Conservation (phyloP, 2,888 invertebrate genomes). For the Noctua comes region DNA sequence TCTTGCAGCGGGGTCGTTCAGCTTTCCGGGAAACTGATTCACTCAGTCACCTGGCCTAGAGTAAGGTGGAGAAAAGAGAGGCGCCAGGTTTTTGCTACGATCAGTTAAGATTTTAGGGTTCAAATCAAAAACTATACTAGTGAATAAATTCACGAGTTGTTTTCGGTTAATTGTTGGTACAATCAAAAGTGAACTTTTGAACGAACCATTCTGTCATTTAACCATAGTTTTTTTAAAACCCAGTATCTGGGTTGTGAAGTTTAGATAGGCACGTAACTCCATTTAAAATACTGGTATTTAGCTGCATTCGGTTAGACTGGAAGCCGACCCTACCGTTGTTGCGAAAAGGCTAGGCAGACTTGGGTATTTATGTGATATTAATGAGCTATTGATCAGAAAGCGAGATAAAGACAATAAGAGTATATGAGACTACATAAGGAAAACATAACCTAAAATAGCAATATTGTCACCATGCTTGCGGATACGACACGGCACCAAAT, state of each 20-base stretch:
- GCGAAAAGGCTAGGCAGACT: not conserved
- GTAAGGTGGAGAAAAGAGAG: slow-evolving; percentile 13
- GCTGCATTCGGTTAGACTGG: not conserved
- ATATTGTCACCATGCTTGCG: not conserved
- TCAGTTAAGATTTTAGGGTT: not conserved
- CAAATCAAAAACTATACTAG: not conserved
- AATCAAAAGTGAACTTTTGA: no score
- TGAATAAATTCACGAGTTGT: not conserved
- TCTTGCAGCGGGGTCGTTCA: slow-evolving; percentile 44
- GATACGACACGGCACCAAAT: not conserved
- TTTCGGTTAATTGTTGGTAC: not conserved
- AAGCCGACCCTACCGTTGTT: not conserved
- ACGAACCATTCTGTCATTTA: not conserved
- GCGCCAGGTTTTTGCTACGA: slow-evolving; percentile 1
- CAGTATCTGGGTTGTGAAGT: not conserved
- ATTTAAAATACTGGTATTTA: not conserved
- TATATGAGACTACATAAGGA: not conserved
- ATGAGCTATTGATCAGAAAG: not conserved
- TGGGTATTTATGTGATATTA: not conserved
- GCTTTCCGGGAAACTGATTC: slow-evolving; percentile 63
- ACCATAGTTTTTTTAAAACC: not conserved
- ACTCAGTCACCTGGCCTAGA: slow-evolving; percentile 26
- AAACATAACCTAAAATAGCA: not conserved
- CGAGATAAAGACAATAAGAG: not conserved
- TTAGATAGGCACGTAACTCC: not conserved